A percentile compares a stretch with the other conserved stretches of the same genome.
phyloP scores from a whole-genome alignment of 2,888 invertebrate genomes.

The Acleris cristana region DNA sequence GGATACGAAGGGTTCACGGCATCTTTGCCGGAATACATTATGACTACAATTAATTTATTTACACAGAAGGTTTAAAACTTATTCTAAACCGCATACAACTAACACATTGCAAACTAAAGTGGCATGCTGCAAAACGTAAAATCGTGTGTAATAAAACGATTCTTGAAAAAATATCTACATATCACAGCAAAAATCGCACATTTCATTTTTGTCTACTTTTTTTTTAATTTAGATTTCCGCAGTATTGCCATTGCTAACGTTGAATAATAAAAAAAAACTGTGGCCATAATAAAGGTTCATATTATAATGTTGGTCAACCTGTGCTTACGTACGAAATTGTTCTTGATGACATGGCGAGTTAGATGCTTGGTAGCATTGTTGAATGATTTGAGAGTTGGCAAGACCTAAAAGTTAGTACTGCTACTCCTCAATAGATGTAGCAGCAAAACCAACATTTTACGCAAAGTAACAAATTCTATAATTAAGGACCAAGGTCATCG shows the following conservation, averaged over 20 bases:
- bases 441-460: background rate
- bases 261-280: background rate
- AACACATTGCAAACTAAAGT: conserved; percentile 36
- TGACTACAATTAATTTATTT: conserved; percentile 44
- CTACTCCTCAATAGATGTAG: conserved; percentile 21
- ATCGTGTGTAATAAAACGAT: conserved; percentile 31
- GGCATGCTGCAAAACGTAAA: conserved; percentile 39
- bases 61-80: conserved; percentile 32
- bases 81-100: conserved; percentile 35
- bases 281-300: background rate
- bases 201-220: conserved; percentile 23
- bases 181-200: conserved; percentile 33
- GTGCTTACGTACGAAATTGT: background rate
- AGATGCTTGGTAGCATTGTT: too few species aligned
- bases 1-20: conserved; percentile 86
- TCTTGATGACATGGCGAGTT: too few species aligned
- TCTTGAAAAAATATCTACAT: conserved; percentile 17
- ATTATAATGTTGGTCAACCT: background rate
- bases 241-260: conserved; percentile 2
- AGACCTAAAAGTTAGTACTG: background rate
- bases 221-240: conserved; percentile 8
- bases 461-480: too few species aligned
- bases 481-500: too few species aligned
- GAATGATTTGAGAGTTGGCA: background rate
- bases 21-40: conserved; percentile 85